Conservation (phyloP, 2,797 vertebrate species). For the Anguilla pacifica region DNA sequence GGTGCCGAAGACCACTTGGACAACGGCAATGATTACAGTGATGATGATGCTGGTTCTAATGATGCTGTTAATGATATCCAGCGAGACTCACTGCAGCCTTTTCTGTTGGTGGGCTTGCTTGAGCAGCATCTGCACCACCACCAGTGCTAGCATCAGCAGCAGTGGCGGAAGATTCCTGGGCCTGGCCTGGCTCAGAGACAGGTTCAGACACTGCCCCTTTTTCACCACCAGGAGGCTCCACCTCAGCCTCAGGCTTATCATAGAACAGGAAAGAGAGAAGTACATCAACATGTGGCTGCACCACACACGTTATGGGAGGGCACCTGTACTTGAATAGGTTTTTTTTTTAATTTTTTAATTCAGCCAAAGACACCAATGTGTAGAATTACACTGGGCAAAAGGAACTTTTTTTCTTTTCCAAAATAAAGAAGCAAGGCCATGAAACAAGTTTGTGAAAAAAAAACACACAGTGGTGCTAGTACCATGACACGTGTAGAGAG, state of each 20-base stretch:
- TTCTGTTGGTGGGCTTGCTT: constrained; percentile 47
- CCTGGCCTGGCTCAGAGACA: constrained; percentile 27
- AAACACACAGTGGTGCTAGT: neutral
- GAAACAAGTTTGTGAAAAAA: neutral
- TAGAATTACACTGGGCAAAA: neutral
- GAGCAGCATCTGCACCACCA: neutral
- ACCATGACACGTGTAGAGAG: neutral
- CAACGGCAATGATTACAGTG: constrained; percentile 4
- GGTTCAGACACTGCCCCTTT: neutral
- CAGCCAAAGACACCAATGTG: neutral
- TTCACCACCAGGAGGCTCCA: neutral
- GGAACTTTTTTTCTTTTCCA: neutral
- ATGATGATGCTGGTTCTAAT: neutral
- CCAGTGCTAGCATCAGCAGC: neutral
- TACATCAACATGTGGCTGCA: neutral
- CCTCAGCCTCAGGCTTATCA: neutral
- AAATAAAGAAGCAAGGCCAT: neutral
- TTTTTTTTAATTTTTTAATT: neutral
- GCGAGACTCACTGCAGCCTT: constrained; percentile 64
- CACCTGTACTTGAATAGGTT: neutral
- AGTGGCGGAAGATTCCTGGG: constrained; percentile 42
- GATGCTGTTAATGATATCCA: constrained; percentile 3
- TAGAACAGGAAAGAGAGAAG: constrained; percentile 18
- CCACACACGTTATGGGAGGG: neutral
- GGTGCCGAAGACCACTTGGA: neutral